Evolutionary conservation across 2,113 vertebrate species (phyloP).

Genomic region (Garra rufa): DNA sequence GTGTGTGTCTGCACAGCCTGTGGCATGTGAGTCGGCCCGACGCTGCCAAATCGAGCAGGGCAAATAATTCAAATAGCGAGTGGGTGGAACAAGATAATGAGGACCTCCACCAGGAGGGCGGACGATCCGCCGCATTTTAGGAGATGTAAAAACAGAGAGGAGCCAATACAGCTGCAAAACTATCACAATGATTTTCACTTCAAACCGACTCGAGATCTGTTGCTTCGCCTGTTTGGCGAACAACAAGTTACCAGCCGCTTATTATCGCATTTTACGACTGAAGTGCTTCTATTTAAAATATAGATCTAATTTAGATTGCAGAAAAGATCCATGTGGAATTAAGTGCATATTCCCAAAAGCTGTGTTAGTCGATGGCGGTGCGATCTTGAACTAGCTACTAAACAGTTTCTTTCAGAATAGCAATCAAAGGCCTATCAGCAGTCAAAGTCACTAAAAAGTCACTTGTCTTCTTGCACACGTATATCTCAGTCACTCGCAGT

Average conservation of each 20-base stretch:
- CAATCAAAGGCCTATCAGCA: neutral
- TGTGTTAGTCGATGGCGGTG: neutral
- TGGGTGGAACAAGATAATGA: conserved; percentile 15
- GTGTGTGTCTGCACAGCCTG: neutral
- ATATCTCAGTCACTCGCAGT: neutral
- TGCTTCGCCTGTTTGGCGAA: conserved; percentile 10
- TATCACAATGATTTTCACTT: conserved; percentile 16
- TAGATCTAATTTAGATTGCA: neutral
- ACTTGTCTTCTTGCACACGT: neutral
- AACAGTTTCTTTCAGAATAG: neutral
- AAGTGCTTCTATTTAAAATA: neutral
- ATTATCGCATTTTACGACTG: conserved; percentile 2
- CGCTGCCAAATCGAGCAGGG: conserved; percentile 10
- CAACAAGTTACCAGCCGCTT: neutral
- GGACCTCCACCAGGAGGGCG: conserved; percentile 18
- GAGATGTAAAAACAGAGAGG: conserved; percentile 6
- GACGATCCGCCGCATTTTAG: neutral
- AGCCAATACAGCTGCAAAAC: conserved; percentile 1
- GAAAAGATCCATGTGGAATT: no score
- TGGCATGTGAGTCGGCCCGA: neutral
- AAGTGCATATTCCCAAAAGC: neutral
- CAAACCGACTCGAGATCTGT: neutral
- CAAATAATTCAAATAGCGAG: conserved; percentile 25
- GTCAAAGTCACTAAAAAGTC: neutral
- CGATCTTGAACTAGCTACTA: neutral